These are phyloP conservation scores for Apoderus coryli DNA, from an alignment of 2,888 invertebrate species.

Conservation along the genomic window DNA sequence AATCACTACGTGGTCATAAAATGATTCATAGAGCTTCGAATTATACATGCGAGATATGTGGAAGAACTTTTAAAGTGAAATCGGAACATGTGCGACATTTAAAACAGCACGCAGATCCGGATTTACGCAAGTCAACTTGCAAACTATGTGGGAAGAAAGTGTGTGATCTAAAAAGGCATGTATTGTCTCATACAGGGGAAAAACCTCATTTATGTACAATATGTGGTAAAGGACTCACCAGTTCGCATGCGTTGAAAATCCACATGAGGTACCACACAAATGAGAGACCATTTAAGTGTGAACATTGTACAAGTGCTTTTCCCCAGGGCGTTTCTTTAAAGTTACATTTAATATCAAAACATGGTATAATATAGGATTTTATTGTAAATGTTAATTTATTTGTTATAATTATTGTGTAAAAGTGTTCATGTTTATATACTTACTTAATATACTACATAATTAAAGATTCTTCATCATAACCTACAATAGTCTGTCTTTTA, in stretches of 20 bases:
- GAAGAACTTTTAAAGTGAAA: slow-evolving; percentile 23
- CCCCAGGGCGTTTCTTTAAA: slow-evolving; percentile 24
- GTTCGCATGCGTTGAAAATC: slow-evolving; percentile 23
- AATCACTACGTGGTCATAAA: slow-evolving; percentile 24
- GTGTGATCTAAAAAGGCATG: slow-evolving; percentile 22
- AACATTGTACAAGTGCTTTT: slow-evolving; percentile 18
- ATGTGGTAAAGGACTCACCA: slow-evolving; percentile 24
- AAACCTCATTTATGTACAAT: slow-evolving; percentile 21
- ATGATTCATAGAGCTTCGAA: slow-evolving; percentile 21
- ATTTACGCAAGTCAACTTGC: slow-evolving; percentile 22
- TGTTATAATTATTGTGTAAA: too few species aligned
- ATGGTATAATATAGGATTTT: too few species aligned
- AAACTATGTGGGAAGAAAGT: slow-evolving; percentile 24
- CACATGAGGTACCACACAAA: slow-evolving; percentile 24
- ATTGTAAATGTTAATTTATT: too few species aligned
- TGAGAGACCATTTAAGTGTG: slow-evolving; percentile 24
- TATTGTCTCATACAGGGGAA: slow-evolving; percentile 25
- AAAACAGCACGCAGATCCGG: slow-evolving; percentile 25
- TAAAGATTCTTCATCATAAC: too few species aligned
- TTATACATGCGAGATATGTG: slow-evolving; percentile 25
- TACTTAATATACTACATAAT: too few species aligned
- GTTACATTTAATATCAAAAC: slow-evolving; percentile 24
- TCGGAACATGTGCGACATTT: slow-evolving; percentile 23
- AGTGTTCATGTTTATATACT: too few species aligned
- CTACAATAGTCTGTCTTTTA: too few species aligned